Evolutionary conservation across 2,888 invertebrate species (phyloP).

Genomic region (Drosophila birchii): DNA sequence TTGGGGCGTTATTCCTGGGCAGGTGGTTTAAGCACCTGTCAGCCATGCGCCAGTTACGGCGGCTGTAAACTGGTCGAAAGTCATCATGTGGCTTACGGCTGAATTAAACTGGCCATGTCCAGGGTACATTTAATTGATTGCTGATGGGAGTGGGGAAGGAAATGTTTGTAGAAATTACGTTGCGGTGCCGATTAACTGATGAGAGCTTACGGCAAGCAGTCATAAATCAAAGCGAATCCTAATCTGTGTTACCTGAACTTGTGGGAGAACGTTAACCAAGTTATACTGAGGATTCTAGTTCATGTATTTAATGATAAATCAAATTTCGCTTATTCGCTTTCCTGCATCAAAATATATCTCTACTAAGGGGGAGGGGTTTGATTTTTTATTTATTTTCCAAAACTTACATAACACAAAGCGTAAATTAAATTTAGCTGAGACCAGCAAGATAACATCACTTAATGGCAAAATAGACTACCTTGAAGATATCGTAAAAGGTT

Average conservation of each 20-base stretch:
- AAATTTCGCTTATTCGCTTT: neutral
- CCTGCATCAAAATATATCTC: neutral
- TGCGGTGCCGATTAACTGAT: conserved; percentile 3
- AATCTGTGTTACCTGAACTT: neutral
- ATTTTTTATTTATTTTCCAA: neutral
- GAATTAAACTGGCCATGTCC: conserved; percentile 20
- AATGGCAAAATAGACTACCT: conserved; percentile 3
- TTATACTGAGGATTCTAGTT: neutral
- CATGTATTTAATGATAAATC: neutral
- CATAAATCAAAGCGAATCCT: conserved; percentile 2
- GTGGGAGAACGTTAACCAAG: neutral
- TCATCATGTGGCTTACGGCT: conserved; percentile 30
- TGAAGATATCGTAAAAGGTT: conserved; percentile 5
- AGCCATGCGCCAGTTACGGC: conserved; percentile 10
- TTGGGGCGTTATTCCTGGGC: neutral
- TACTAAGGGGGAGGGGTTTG: neutral
- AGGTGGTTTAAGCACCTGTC: conserved; percentile 33
- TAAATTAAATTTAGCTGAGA: neutral
- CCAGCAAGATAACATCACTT: neutral
- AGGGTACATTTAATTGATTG: conserved; percentile 27
- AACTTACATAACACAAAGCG: neutral
- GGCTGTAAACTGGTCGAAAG: conserved; percentile 15
- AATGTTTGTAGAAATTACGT: conserved; percentile 14
- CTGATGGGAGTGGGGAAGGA: neutral
- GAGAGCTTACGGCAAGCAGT: neutral